phyloP scores from a whole-genome alignment of 2,888 invertebrate species.

The Heliconius cydno region DNA sequence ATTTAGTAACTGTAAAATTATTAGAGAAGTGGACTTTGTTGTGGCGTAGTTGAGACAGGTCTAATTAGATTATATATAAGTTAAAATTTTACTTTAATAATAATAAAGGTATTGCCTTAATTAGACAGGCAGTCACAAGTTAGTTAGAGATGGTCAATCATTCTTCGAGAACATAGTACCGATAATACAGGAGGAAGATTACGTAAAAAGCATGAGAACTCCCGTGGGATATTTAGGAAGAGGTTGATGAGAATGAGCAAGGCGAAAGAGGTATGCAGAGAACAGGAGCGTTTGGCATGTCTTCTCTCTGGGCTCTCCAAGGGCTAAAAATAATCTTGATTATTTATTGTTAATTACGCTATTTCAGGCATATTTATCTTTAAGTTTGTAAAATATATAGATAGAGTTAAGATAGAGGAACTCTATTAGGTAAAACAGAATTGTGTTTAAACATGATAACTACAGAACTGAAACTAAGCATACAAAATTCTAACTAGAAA shows the following conservation, averaged over 20 bases:
- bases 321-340: not conserved
- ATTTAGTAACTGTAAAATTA: conserved; percentile 24
- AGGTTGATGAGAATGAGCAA: not conserved
- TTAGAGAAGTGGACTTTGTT: not conserved
- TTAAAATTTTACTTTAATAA: not conserved
- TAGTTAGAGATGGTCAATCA: too few species aligned
- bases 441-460: too few species aligned
- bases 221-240: not conserved
- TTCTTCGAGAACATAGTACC: not conserved
- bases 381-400: too few species aligned
- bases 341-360: not conserved
- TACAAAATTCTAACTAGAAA: not conserved
- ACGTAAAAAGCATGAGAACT: too few species aligned
- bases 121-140: too few species aligned
- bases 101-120: too few species aligned
- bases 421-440: not conserved
- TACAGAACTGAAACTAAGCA: not conserved
- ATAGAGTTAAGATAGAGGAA: too few species aligned
- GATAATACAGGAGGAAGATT: not conserved
- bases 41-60: not conserved
- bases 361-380: not conserved
- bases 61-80: not conserved
- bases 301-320: not conserved
- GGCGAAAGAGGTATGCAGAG: not conserved
- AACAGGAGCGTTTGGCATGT: not conserved